A percentile compares a stretch with the other conserved stretches of the same genome.
phyloP scores from a whole-genome alignment of 2,797 vertebrate genomes.

The Manis crassicaudata region DNA sequence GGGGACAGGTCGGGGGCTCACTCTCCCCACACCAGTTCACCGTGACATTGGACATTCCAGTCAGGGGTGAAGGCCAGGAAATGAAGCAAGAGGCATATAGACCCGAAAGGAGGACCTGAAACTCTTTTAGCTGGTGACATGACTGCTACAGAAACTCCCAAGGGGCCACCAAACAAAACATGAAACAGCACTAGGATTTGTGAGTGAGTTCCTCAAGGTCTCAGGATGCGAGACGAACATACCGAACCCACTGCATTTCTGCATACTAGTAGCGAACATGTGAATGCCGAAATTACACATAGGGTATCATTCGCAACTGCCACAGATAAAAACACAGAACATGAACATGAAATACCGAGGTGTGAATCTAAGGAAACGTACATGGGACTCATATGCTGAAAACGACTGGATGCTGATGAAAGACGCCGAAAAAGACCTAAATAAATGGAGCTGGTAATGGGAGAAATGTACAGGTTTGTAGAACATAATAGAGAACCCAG shows the following conservation, averaged over 20 bases:
- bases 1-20: neutral
- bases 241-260: neutral
- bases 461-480: neutral
- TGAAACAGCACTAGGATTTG: neutral
- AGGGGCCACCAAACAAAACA: neutral
- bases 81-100: neutral
- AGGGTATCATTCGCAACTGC: neutral
- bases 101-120: neutral
- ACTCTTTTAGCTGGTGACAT: neutral
- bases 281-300: neutral
- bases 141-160: neutral
- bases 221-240: neutral
- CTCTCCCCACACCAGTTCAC: neutral
- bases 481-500: neutral
- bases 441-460: neutral
- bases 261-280: neutral
- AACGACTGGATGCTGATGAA: neutral
- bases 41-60: neutral
- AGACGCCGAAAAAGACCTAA: neutral
- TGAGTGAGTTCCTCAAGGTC: neutral
- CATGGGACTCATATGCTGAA: neutral
- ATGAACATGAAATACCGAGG: neutral
- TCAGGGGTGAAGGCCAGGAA: neutral
- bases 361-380: neutral
- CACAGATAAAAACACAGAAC: neutral